Base-by-base conservation (phyloP, 2,113 vertebrate species). In the Otocyon megalotis region DNA sequence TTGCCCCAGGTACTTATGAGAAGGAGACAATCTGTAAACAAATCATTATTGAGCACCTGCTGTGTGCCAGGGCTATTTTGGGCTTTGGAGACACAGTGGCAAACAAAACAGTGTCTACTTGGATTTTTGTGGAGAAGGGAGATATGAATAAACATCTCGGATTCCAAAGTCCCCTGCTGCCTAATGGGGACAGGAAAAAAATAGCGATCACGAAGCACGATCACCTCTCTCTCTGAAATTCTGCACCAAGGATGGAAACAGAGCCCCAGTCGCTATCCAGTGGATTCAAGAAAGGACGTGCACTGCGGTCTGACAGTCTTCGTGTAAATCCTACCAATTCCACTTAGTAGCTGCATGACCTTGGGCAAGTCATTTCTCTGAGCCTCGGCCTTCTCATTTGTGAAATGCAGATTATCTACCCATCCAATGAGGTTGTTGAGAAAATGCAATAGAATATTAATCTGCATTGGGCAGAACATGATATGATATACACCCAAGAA, bases 371-470 rank as follows among this genome's bases (percentile, higher is more conserved):
- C 76, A 80, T 22, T 90, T 94, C 81, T 91, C 48, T 54, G 35
- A 77, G 30, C 7, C 54, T 85, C 28, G 50, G n/a, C 79, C 35
- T 94, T 56, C 88, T 96, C 4, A 19, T 7, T 43, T 60, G 24
- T 67, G 67, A 86, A 95, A 91, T 13, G 5, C 28, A 12, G 2
- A 71, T 74, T 28, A 80, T 72, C 15, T 28, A 65, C 16, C 69
- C 37, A 92, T 1, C 60, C 56, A 82, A 56, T n/a, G 92, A 83
- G 30, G n/a, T 28, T 24, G 43, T 30, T 94, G 11, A 71, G 62
- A 50, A 95, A 94, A 90, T 79, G 26, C 43, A 97, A 48, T 56
- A 83, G 83, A 77, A 93, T 77, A 80, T 54, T 89, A 60, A 84
- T 83, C 83, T 97, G 30, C 11, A 72, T 56, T 88, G 32, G 22